Percentiles rank a stretch among this genome's conserved stretches.
These are phyloP conservation scores for Dioctria rufipes DNA, from an alignment of 2,888 invertebrate species.

Conservation along the genomic window DNA sequence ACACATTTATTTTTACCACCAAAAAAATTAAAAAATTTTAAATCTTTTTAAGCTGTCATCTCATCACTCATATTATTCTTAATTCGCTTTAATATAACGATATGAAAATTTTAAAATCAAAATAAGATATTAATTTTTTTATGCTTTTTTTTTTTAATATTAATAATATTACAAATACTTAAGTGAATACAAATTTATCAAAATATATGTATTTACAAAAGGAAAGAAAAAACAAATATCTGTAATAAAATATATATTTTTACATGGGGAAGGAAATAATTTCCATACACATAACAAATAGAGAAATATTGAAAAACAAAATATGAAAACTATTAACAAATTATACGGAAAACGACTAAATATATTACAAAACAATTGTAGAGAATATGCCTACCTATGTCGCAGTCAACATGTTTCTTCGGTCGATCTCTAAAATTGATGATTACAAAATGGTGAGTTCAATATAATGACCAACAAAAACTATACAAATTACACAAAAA, in stretches of 20 bases:
- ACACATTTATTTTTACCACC: no score
- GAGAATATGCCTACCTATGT: slow-evolving; percentile 90
- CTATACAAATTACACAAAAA: slow-evolving; percentile 28
- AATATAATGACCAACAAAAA: slow-evolving; percentile 56
- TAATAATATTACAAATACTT: background rate
- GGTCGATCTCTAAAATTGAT: slow-evolving; percentile 99
- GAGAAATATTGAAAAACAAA: background rate
- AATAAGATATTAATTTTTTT: no score
- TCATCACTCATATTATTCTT: no score
- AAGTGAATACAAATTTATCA: no score
- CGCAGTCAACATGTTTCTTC: slow-evolving; percentile 94
- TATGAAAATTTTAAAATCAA: no score
- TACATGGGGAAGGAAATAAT: background rate
- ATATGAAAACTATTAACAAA: background rate
- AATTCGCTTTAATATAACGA: no score
- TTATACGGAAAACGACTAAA: slow-evolving; percentile 53
- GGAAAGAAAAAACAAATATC: no score
- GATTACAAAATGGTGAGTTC: slow-evolving; percentile 99
- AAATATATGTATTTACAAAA: no score
- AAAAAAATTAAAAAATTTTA: no score
- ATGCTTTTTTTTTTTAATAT: no score
- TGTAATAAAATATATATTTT: slow-evolving; percentile 12
- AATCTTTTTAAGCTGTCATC: no score
- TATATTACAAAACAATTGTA: slow-evolving; percentile 70
- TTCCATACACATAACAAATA: no score